Conservation (phyloP, 2,113 vertebrate species). For the Pteronura brasiliensis region DNA sequence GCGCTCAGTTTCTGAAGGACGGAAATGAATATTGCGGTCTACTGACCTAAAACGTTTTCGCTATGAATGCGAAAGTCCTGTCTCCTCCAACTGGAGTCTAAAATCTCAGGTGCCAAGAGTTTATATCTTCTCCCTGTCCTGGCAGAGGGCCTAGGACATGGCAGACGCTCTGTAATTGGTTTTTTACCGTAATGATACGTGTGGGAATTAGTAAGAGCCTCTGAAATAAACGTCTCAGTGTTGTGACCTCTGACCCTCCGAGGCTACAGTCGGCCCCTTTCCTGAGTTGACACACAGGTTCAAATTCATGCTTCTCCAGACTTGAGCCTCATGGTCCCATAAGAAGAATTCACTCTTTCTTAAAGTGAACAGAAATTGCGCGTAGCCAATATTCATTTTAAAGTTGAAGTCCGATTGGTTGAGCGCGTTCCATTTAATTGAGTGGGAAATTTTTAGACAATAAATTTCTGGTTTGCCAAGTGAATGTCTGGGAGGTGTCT, state of each 20-base stretch:
- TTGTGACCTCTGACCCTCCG: not conserved
- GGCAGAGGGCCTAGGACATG: not conserved
- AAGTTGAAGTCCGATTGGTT: not conserved
- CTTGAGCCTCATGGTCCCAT: not conserved
- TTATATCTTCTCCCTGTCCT: not conserved
- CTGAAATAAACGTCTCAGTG: not conserved
- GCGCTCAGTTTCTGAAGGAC: constrained; percentile 3
- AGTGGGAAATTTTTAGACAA: not conserved
- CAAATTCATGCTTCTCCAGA: not conserved
- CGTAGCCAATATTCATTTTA: not conserved
- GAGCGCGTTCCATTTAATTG: constrained; percentile 14
- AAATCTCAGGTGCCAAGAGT: not conserved
- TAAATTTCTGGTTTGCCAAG: not conserved
- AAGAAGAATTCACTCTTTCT: not conserved
- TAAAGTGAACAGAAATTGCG: not conserved
- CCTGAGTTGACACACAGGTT: not conserved
- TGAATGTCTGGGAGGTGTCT: not conserved
- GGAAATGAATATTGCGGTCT: not conserved
- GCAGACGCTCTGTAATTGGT: not conserved
- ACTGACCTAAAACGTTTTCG: not conserved
- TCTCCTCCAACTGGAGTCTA: not conserved
- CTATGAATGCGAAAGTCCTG: not conserved
- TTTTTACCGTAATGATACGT: not conserved
- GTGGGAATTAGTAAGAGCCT: not conserved
- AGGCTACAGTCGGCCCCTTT: not conserved